Base-by-base conservation (phyloP, 2,113 vertebrate genomes). In the Mirounga angustirostris region DNA sequence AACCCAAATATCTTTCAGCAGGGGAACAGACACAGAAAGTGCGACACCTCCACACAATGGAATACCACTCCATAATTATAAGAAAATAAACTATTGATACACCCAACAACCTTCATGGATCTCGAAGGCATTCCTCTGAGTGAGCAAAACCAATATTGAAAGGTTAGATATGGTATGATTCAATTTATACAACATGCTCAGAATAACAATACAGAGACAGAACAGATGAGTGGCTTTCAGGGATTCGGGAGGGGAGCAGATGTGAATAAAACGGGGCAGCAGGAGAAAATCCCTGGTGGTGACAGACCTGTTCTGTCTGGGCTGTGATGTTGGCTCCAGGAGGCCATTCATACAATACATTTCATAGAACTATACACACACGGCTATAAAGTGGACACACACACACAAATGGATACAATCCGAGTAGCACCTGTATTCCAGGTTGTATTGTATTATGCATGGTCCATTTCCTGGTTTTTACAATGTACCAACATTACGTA, bases 251-350 rank as follows among this genome's bases (percentile, higher is more conserved):
- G 15, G 24, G 28, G 24, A 76, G 16, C 0, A 26, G 12, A 10
- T 19, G 1, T 4, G 18, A 12, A 1, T 13, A 15, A 3, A 9
- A 8, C 43, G 13, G 46, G 7, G 40, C 3, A 26, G 4, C 14
- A 8, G 3, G 9, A 28, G 22, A 63, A 5, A 16, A 26, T 67
- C 54, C 2, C 0, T 22, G 19, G 26, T 80, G 76, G n/a, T 18
- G 19, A 40, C 4, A 18, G 24, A 30, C 30, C 1, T 30, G 0
- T 11, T 89, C 8, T 78, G 19, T 43, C 52, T 36, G 28, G 3
- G 2, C 12, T 82, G 4, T 58, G 65, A 71, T 4, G 63, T 1
- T 18, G 7, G 46, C 90, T 33, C 7, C 16, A 0, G 16, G 33
- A 74, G 69, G 58, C 2, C 28, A 15, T 12, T 14, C 4, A 26